Evolutionary conservation across 2,888 invertebrate species (phyloP).

Genomic region (Bellardia bayeri): DNA sequence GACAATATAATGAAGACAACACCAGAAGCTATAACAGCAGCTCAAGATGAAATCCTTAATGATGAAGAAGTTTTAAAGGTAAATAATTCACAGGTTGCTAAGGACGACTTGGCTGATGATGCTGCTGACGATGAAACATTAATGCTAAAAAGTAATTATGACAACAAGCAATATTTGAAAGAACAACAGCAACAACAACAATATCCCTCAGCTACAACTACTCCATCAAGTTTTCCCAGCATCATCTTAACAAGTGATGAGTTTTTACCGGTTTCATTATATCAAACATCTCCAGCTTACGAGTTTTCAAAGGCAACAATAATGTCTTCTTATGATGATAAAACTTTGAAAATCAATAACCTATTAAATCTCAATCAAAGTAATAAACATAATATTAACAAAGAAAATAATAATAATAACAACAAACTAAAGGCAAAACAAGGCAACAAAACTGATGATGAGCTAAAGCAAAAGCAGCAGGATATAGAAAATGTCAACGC

Average conservation of each 20-base stretch:
- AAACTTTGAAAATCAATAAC: constrained; percentile 81
- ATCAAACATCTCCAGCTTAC: constrained; percentile 9
- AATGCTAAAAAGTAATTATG: constrained; percentile 71
- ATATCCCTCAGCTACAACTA: not conserved
- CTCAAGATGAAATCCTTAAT: constrained; percentile 17
- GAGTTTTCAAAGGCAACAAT: not conserved
- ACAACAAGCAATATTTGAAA: constrained; percentile 38
- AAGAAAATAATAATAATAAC: constrained; percentile 35
- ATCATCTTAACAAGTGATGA: constrained; percentile 15
- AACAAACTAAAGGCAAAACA: constrained; percentile 38
- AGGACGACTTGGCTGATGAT: not conserved
- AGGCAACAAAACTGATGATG: too few relatives aligned
- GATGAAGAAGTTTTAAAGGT: constrained; percentile 34
- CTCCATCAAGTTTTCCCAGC: constrained; percentile 38
- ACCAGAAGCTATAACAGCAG: not conserved
- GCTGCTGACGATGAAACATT: constrained; percentile 27
- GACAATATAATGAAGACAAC: constrained; percentile 36
- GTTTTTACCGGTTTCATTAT: not conserved
- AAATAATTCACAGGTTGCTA: not conserved
- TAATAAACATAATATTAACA: constrained; percentile 70
- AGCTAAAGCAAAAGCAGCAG: not conserved
- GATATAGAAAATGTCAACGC: not conserved
- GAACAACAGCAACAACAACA: constrained; percentile 23
- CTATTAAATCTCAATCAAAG: constrained; percentile 79
- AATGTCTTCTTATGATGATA: constrained; percentile 47